Percentiles rank a stretch among this genome's conserved stretches.
phyloP scores from a whole-genome alignment of 2,797 vertebrate genomes.

The Chiroxiphia lanceolata region DNA sequence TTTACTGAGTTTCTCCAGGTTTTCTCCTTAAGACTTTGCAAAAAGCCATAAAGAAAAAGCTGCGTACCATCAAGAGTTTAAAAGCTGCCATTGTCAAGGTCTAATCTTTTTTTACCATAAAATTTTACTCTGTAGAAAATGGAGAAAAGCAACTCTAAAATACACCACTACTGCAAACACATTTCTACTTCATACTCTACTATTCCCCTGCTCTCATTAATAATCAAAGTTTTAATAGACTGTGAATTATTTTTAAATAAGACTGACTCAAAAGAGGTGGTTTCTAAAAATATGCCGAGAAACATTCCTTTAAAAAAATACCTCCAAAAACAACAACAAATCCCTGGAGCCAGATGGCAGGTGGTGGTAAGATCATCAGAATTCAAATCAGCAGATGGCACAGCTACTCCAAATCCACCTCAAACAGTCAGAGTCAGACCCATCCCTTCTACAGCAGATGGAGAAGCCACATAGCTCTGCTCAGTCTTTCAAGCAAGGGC shows the following conservation, averaged over 20 bases:
- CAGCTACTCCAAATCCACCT: conserved; percentile 37
- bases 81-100: not conserved
- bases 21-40: not conserved
- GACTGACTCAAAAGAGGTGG: conserved; percentile 7
- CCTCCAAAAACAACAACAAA: not conserved
- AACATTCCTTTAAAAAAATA: not conserved
- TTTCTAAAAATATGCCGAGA: conserved; percentile 22
- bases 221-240: not conserved
- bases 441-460: conserved; percentile 38
- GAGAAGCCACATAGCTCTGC: conserved; percentile 32
- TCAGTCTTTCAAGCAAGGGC: not conserved
- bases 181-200: not conserved
- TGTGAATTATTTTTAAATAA: conserved; percentile 15
- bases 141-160: not conserved
- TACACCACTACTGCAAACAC: not conserved
- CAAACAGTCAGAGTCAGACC: conserved; percentile 21
- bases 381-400: conserved; percentile 60
- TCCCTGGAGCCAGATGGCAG: conserved; percentile 50
- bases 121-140: not conserved
- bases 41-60: not conserved
- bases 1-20: not conserved
- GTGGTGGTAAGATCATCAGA: conserved; percentile 38
- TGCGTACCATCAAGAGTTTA: not conserved
- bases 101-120: not conserved
- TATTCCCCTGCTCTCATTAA: not conserved